Evolutionary conservation across 2,113 vertebrate species (phyloP).

Genomic region (Rhadina sibilatrix): DNA sequence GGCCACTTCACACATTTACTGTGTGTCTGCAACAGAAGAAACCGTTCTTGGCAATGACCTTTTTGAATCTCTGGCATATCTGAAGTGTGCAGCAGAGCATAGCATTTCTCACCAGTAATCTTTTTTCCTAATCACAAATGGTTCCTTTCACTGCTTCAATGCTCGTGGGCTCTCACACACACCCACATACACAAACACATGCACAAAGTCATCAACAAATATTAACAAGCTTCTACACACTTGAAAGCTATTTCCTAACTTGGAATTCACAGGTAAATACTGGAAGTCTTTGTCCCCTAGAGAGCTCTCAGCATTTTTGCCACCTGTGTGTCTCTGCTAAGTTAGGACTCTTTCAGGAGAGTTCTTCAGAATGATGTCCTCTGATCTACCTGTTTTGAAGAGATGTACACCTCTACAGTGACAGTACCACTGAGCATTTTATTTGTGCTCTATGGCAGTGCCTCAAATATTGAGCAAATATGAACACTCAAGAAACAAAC

Average conservation of each 20-base stretch:
- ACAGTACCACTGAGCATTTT: background rate
- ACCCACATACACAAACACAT: fast-evolving
- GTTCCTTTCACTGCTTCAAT: background rate
- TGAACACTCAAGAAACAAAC: background rate
- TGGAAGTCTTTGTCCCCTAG: background rate
- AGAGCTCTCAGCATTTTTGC: background rate
- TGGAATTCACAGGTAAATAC: background rate
- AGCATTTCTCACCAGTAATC: background rate
- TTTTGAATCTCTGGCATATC: background rate
- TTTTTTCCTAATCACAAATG: background rate
- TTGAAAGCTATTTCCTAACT: background rate
- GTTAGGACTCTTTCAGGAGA: background rate
- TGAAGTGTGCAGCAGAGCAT: background rate
- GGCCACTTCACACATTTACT: background rate
- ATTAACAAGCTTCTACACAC: background rate
- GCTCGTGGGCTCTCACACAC: background rate
- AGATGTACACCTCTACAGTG: background rate
- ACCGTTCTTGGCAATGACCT: constrained; percentile 1
- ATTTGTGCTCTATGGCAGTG: background rate
- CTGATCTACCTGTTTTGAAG: background rate
- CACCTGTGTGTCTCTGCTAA: background rate
- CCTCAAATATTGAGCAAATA: background rate
- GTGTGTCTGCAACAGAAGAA: background rate
- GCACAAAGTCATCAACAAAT: background rate
- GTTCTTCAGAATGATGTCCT: background rate